A percentile compares a stretch with the other conserved stretches of the same genome.
Conservation (phyloP, 2,113 vertebrate genomes). For the Planiliza haematocheilus region DNA sequence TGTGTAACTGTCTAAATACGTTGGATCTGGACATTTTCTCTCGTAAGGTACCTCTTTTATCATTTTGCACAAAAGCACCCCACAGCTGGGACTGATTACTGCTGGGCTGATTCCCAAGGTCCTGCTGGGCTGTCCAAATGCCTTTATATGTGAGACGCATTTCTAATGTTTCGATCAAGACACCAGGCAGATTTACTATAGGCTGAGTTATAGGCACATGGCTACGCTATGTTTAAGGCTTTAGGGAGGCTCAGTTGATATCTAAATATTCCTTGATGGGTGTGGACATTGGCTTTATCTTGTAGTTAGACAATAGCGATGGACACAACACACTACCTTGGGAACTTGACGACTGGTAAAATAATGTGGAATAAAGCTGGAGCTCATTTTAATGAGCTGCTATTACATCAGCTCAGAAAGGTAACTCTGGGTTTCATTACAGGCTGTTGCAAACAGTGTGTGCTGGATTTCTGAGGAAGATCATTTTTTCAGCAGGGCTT, state of each 20-base stretch:
- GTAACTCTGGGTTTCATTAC: constrained; percentile 29
- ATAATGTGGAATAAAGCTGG: not conserved
- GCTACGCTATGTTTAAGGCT: no score
- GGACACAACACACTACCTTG: not conserved
- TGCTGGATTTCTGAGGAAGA: not conserved
- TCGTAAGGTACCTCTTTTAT: constrained; percentile 38
- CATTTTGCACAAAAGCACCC: constrained; percentile 51
- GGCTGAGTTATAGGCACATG: constrained; percentile 54
- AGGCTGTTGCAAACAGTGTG: not conserved
- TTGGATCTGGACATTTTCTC: constrained; percentile 1
- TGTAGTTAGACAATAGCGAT: not conserved
- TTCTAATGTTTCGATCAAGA: constrained; percentile 71
- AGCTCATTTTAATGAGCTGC: constrained; percentile 17
- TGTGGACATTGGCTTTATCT: constrained; percentile 2
- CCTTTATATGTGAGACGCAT: constrained; percentile 64
- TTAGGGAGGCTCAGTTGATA: no score
- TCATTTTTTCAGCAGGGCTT: not conserved
- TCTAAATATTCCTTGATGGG: constrained; percentile 19
- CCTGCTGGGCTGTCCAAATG: constrained; percentile 72
- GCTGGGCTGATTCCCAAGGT: constrained; percentile 58
- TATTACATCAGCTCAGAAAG: constrained; percentile 14
- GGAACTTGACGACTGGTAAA: not conserved
- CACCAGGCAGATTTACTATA: constrained; percentile 59
- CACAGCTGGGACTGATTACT: constrained; percentile 73
- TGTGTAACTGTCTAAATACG: not conserved